Base-by-base conservation (phyloP, 1,140 invertebrate species). In the Trichonephila clavata region DNA sequence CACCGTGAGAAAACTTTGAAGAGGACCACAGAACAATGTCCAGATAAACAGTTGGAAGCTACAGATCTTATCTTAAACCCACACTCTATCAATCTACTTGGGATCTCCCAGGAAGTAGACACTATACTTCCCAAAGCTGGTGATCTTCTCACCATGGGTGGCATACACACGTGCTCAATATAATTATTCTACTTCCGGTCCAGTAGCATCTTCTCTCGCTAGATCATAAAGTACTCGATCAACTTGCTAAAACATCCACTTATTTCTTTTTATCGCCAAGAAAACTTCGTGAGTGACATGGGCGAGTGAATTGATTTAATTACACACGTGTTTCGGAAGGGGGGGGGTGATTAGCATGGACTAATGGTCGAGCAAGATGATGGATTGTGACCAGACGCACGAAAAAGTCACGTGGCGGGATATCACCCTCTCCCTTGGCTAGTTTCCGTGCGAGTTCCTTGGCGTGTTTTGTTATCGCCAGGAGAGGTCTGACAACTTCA, bases 271-370 rank as follows among this genome's bases (percentile, higher is more conserved):
- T 50, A 50, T 50, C 50, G 50, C 50, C 50, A 50, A 50, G 50
- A 50, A 50, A 50, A 13, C 50, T 32, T 27, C 24, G 14, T 77
- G 71, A 77, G 71, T 77, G 71, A 27, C 77, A 84, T 59, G 90
- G 65, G 90, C 50, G 63, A 92, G 39, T n/a, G 68, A 87, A 87
- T 86, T 93, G 84, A 93, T 93, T 93, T 93, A 93, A 93, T 93
- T 93, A 93, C 50, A 63, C 84, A 87, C 92, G 57, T 88, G 84
- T 93, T 92, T 50, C 14, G 63, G 7, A 20, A 18, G 71, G 27
- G 21, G 50, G 18, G 92, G 57, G 27, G 92, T 80, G 92, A 93
- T 93, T 93, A 93, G 92, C 92, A 93, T 93, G 27, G 92, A 65
- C 83, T 86, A 92, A 81, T 81, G 90, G 63, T 32, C 81, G 24